Conservation (phyloP, 1,140 invertebrate genomes). For the Stratiolaelaps scimitus region DNA sequence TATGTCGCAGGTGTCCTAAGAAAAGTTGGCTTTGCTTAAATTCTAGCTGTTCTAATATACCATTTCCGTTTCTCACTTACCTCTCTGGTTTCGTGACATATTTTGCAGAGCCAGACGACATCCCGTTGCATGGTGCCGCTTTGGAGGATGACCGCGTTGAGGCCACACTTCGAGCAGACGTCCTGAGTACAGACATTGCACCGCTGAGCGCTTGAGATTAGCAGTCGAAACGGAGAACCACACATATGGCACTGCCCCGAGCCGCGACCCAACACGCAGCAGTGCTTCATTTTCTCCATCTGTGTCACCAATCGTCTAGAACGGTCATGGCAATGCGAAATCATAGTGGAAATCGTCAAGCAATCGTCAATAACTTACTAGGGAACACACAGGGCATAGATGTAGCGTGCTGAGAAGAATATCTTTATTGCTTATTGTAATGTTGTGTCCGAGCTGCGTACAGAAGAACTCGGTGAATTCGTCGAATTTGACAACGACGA, state of each 20-base stretch:
- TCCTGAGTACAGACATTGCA: constrained; percentile 4
- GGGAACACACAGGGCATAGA: too few relatives aligned
- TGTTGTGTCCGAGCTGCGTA: too few relatives aligned
- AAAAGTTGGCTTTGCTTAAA: too few relatives aligned
- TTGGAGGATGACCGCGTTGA: constrained; percentile 10
- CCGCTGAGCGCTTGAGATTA: constrained; percentile 13
- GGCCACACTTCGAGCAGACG: constrained; percentile 20
- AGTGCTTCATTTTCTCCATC: constrained; percentile 14
- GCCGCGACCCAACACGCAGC: neutral
- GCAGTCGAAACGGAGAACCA: neutral
- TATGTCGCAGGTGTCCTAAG: too few relatives aligned
- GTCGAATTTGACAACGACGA: too few relatives aligned
- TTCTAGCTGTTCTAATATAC: too few relatives aligned
- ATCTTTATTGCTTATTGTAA: too few relatives aligned
- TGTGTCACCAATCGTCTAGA: constrained; percentile 19
- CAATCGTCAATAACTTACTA: too few relatives aligned
- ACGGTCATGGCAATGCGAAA: too few relatives aligned
- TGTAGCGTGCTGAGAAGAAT: too few relatives aligned
- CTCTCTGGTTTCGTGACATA: constrained; percentile 16
- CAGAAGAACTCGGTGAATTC: too few relatives aligned
- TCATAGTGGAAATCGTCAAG: too few relatives aligned
- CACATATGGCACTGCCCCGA: constrained; percentile 1
- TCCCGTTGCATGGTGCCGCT: constrained; percentile 10
- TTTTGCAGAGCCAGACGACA: constrained; percentile 27
- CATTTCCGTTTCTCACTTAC: neutral